A percentile compares a stretch with the other conserved stretches of the same genome.
Evolutionary conservation across 2,888 invertebrate genomes (phyloP).

Genomic region (Megastigmus dorsalis): DNA sequence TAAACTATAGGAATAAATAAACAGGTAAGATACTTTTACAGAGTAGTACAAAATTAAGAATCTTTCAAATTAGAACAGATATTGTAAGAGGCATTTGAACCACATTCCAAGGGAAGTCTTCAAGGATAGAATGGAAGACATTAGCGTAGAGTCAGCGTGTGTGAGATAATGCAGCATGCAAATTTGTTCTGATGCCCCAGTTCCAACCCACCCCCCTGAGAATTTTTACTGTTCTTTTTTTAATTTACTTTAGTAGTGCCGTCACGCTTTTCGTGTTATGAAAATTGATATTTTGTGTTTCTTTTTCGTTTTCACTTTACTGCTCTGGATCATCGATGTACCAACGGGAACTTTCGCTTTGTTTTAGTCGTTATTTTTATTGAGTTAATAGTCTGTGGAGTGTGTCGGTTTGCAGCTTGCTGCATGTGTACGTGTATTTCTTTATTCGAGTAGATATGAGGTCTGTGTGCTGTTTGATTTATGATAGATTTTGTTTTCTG

Average conservation of each 20-base stretch:
- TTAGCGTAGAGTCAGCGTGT: constrained; percentile 59
- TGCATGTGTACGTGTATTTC: constrained; percentile 46
- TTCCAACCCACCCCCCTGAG: constrained; percentile 31
- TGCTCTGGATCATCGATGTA: constrained; percentile 17
- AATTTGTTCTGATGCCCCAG: constrained; percentile 45
- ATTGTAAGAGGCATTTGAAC: constrained; percentile 29
- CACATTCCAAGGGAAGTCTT: constrained; percentile 33
- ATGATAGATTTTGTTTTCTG: constrained; percentile 28
- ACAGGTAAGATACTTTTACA: constrained; percentile 29
- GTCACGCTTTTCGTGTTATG: constrained; percentile 23
- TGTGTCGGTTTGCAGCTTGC: constrained; percentile 19
- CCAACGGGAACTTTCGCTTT: constrained; percentile 3
- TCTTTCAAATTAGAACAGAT: constrained; percentile 37
- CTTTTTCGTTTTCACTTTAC: constrained; percentile 14
- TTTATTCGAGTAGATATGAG: constrained; percentile 37
- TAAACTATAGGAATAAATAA: constrained; percentile 37
- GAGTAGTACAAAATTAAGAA: constrained; percentile 46
- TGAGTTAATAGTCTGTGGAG: constrained; percentile 16
- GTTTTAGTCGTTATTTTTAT: constrained; percentile 31
- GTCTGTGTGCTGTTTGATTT: constrained; percentile 28
- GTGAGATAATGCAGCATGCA: constrained; percentile 60
- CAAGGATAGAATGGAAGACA: constrained; percentile 53
- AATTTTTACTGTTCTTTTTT: no score
- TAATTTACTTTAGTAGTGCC: constrained; percentile 28
- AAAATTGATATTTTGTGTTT: constrained; percentile 14